Conservation (phyloP, 2,888 invertebrate species). For the Osmoderma eremita region DNA sequence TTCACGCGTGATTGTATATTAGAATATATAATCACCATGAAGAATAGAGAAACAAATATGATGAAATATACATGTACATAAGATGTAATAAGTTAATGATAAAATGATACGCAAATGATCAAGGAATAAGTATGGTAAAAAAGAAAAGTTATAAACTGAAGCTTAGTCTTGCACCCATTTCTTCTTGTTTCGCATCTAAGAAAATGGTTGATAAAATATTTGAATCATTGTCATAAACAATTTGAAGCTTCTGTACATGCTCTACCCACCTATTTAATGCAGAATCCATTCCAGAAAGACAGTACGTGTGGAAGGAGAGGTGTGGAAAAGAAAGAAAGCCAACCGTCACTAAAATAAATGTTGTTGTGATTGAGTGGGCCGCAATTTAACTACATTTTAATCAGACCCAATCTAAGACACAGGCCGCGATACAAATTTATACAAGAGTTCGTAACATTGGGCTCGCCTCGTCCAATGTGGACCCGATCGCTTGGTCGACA, state of each 20-base stretch:
- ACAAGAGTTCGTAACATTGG: constrained; percentile 62
- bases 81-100: no score
- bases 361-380: constrained; percentile 59
- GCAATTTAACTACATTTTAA: constrained; percentile 64
- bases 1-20: constrained; percentile 42
- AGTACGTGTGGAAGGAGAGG: not conserved
- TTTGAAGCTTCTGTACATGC: not conserved
- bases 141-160: no score
- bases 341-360: constrained; percentile 50
- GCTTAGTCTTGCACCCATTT: no score
- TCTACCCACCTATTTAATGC: constrained; percentile 45
- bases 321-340: constrained; percentile 18
- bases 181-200: no score
- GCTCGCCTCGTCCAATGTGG: constrained; percentile 58
- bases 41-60: constrained; percentile 3
- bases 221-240: no score
- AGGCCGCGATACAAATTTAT: constrained; percentile 64
- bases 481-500: constrained; percentile 46
- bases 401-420: constrained; percentile 63
- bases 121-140: no score
- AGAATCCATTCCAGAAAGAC: constrained; percentile 38
- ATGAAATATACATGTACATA: no score
- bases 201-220: no score
- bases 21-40: constrained; percentile 15
- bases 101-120: no score